phyloP scores from a whole-genome alignment of 2,888 invertebrate genomes.

The Branchipolynoe longqiensis region DNA sequence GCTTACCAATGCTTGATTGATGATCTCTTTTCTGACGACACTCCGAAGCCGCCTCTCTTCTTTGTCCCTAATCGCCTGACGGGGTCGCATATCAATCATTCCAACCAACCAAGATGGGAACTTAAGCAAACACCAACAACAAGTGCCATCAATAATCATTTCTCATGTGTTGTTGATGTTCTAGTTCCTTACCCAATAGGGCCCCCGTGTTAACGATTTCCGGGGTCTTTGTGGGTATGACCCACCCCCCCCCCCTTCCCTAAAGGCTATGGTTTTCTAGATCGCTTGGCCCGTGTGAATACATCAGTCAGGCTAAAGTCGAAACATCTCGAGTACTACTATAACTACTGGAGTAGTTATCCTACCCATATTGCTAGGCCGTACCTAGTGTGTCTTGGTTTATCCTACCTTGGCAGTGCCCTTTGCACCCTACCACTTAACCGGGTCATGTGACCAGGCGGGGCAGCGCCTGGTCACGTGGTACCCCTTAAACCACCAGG shows the following conservation, averaged over 20 bases:
- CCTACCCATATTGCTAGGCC: constrained; percentile 25
- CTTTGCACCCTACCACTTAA: background rate
- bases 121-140: too few relatives aligned
- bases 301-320: constrained; percentile 50
- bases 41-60: background rate
- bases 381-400: constrained; percentile 28
- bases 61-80: too few relatives aligned
- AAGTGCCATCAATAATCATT: too few relatives aligned
- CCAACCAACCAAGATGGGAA: too few relatives aligned
- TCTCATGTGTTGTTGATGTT: too few relatives aligned
- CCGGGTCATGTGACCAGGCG: constrained; percentile 6
- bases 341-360: constrained; percentile 38
- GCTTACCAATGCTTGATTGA: background rate
- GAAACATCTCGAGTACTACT: constrained; percentile 55
- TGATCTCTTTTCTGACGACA: background rate
- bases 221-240: background rate
- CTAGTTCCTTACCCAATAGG: too few relatives aligned
- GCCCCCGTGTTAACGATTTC: constrained; percentile 12
- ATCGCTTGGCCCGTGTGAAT: constrained; percentile 40
- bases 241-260: constrained; percentile 1
- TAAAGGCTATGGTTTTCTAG: constrained; percentile 45
- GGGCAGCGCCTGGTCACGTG: background rate
- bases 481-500: background rate
- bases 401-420: constrained; percentile 42
- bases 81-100: too few relatives aligned